Conservation (phyloP, 2,888 invertebrate genomes). For the Eustalomyia histrio region DNA sequence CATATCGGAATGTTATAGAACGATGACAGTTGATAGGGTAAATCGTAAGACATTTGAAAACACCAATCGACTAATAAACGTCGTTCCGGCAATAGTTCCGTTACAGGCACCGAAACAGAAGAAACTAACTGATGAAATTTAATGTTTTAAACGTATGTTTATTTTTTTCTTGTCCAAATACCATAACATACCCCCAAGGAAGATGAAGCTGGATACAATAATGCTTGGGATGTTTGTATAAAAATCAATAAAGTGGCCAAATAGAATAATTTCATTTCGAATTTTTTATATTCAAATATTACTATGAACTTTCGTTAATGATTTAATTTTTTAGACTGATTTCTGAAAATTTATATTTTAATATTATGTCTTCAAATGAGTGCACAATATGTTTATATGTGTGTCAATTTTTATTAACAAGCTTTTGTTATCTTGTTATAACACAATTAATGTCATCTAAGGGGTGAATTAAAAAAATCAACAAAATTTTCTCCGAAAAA, state of each 20-base stretch:
- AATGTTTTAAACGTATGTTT: not conserved
- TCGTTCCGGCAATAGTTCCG: slow-evolving; percentile 74
- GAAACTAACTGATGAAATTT: slow-evolving; percentile 70
- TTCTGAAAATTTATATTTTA: not conserved
- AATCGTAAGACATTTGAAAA: slow-evolving; percentile 76
- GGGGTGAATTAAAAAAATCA: slow-evolving; percentile 30
- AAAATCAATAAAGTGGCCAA: not conserved
- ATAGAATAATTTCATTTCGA: slow-evolving; percentile 23
- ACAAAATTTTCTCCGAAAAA: slow-evolving; percentile 10
- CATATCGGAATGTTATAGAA: slow-evolving; percentile 78
- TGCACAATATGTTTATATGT: not conserved
- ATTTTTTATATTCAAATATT: not conserved
- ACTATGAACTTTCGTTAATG: not conserved
- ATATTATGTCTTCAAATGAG: slow-evolving; percentile 26
- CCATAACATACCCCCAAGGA: slow-evolving; percentile 68
- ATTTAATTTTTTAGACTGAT: slow-evolving; percentile 28
- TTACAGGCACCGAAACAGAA: slow-evolving; percentile 76
- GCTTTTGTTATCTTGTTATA: slow-evolving; percentile 33
- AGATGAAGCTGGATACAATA: slow-evolving; percentile 70
- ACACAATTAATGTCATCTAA: slow-evolving; percentile 13
- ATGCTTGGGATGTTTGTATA: slow-evolving; percentile 1
- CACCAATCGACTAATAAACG: slow-evolving; percentile 77
- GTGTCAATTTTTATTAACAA: slow-evolving; percentile 32
- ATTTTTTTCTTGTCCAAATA: not conserved
- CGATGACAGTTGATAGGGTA: slow-evolving; percentile 72